These are phyloP conservation scores for Stenichneumon culpator DNA, from an alignment of 2,888 invertebrate species.

Conservation along the genomic window DNA sequence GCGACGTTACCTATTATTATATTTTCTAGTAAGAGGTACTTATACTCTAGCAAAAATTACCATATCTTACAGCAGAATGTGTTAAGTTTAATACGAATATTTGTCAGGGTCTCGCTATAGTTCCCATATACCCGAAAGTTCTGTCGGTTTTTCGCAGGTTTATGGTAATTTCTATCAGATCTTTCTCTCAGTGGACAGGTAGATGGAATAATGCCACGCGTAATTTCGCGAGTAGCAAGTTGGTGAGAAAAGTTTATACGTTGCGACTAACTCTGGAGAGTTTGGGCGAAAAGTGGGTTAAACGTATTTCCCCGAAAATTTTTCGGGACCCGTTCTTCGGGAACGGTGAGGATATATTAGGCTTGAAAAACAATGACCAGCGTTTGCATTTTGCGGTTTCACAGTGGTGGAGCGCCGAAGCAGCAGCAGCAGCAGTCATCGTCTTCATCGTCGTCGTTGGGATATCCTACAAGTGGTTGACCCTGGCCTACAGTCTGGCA, in stretches of 20 bases:
- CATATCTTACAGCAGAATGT: no score
- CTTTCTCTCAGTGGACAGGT: no score
- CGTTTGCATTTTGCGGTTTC: slow-evolving; percentile 67
- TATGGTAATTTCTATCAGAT: no score
- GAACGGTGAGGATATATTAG: slow-evolving; percentile 58
- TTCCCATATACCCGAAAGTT: no score
- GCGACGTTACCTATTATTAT: no score
- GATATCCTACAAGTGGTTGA: slow-evolving; percentile 82
- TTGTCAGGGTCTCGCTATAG: no score
- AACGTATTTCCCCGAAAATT: not conserved
- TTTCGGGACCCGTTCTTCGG: not conserved
- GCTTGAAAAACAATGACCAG: slow-evolving; percentile 52
- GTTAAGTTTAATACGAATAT: no score
- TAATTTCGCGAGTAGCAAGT: not conserved
- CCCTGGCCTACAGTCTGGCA: slow-evolving; percentile 80
- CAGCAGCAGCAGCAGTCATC: slow-evolving; percentile 35
- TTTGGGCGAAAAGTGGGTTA: not conserved
- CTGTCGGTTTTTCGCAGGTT: no score
- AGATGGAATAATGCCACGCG: not conserved
- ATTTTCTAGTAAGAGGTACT: no score
- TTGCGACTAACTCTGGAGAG: not conserved
- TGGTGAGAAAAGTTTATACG: not conserved
- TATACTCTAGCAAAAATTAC: no score
- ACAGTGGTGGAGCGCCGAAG: slow-evolving; percentile 61
- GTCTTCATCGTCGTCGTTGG: slow-evolving; percentile 73